Conservation (phyloP, 2,113 vertebrate genomes). For the Heloderma charlesbogerti region DNA sequence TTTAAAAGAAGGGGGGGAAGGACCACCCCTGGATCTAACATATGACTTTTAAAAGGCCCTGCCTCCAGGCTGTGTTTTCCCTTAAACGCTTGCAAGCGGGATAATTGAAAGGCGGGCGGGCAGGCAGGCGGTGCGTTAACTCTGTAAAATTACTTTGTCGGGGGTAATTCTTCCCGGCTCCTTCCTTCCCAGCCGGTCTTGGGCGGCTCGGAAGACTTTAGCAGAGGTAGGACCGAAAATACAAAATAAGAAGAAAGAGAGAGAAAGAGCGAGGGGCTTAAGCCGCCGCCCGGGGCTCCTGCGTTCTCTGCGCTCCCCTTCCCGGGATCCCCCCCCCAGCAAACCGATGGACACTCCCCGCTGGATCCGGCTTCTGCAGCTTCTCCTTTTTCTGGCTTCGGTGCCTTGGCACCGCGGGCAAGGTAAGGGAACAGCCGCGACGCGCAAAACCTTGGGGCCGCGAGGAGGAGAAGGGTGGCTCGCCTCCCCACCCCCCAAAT, state of each 20-base stretch:
- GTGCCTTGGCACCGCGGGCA: conserved; percentile 37
- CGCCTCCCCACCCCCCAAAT: background rate
- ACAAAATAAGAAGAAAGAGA: background rate
- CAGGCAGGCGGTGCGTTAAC: conserved; percentile 54
- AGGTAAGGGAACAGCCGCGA: conserved; percentile 34
- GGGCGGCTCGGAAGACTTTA: conserved; percentile 50
- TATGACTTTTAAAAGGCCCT: background rate
- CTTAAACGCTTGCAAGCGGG: conserved; percentile 57
- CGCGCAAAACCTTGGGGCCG: background rate
- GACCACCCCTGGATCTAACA: conserved; percentile 23
- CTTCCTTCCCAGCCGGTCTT: conserved; percentile 43
- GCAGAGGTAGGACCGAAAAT: background rate
- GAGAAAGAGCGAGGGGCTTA: too few species aligned
- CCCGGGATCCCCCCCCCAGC: conserved; percentile 8
- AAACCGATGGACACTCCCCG: conserved; percentile 51
- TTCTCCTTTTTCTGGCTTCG: conserved; percentile 46
- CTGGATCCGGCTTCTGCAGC: conserved; percentile 47
- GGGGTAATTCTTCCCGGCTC: conserved; percentile 38
- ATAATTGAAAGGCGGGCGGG: conserved; percentile 64
- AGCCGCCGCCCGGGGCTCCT: background rate
- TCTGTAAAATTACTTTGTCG: conserved; percentile 49
- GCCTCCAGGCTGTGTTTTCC: conserved; percentile 39
- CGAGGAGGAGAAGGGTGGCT: background rate
- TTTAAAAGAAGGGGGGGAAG: background rate
- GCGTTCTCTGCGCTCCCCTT: background rate